Base-by-base conservation (phyloP, 92 coral and sea anemone species). In the Palythoa grandis region DNA sequence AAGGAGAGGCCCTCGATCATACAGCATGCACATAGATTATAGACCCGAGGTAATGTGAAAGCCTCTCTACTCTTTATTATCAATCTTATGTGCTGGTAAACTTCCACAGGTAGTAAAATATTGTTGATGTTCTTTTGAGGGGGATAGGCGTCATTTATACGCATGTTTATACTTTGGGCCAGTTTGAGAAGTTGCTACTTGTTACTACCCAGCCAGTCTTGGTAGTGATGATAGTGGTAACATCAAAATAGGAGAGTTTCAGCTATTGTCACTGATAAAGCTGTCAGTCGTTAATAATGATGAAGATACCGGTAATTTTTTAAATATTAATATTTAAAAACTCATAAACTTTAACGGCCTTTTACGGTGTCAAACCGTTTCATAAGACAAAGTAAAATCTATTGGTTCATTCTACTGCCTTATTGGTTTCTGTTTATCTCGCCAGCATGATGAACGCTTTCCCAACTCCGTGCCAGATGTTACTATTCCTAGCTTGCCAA, bases 401-500 rank as follows among this genome's bases (percentile, higher is more conserved):
- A 11, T 37, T 40, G 35, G 11, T 14, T 78, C 3, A 7, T 12
- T 11, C 7, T n/a, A 56, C 10, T 77, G 0, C 11, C 69, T 23
- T 19, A 5, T 22, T n/a, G 14, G 52, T 16, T 77, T 19, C 52
- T 15, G 10, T 48, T 66, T 80, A 70, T 80, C 43, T 66, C 66
- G 40, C 11, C 76, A 65, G 78, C 74, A 82, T 40, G 92, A 76
- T 19, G 92, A 90, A 6, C 82, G 25, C 17, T 40, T 82, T 23
- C 76, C 74, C 22, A 61, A 43, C 67, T 87, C 91, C 65, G 93
- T 91, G 15, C 93, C 93, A 15, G 93, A 91, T 70, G 93, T 91
- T 9, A 87, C 93, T 22, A 83, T 91, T 37, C 91, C 93, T 43
- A 87, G 91, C 75, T 87, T 91, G 22, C 93, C 93, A 40, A 84